Percentiles rank a stretch among this genome's conserved stretches.
Conservation (phyloP, 2,888 invertebrate genomes). For the Leucophenga montana region DNA sequence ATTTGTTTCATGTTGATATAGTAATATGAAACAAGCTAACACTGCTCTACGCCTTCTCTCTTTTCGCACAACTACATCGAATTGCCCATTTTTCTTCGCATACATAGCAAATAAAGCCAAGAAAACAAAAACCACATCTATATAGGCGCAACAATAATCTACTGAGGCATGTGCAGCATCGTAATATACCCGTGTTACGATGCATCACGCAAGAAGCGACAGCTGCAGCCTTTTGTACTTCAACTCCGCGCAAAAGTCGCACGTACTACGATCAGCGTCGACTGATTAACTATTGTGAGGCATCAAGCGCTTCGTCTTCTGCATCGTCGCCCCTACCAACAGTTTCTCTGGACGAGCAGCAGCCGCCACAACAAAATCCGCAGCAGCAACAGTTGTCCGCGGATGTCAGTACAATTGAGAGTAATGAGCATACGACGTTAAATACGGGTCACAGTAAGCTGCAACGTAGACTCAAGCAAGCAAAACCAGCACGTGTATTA, state of each 20-base stretch:
- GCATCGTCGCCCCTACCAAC: slow-evolving; percentile 21
- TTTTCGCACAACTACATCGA: slow-evolving; percentile 1
- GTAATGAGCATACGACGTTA: too few relatives aligned
- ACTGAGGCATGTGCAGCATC: slow-evolving; percentile 3
- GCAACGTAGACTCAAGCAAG: neutral
- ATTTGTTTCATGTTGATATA: neutral
- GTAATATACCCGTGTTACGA: slow-evolving; percentile 36
- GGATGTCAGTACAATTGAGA: neutral
- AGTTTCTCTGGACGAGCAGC: slow-evolving; percentile 6
- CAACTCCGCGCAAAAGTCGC: slow-evolving; percentile 70
- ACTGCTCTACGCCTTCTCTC: neutral
- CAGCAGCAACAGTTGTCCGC: slow-evolving; percentile 22
- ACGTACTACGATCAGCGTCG: slow-evolving; percentile 59
- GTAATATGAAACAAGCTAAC: neutral
- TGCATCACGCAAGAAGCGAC: slow-evolving; percentile 8
- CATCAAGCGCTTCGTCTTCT: slow-evolving; percentile 25
- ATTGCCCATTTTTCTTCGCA: neutral
- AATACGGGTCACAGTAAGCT: neutral
- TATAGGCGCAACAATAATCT: slow-evolving; percentile 15
- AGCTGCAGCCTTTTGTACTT: slow-evolving; percentile 56
- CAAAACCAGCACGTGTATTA: neutral
- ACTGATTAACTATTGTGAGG: slow-evolving; percentile 49
- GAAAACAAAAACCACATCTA: slow-evolving; percentile 1
- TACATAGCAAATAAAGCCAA: too few relatives aligned
- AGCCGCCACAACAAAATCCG: slow-evolving; percentile 31